These are phyloP conservation scores for Phyto melanocephala DNA, from an alignment of 2,888 invertebrate genomes.

Conservation along the genomic window DNA sequence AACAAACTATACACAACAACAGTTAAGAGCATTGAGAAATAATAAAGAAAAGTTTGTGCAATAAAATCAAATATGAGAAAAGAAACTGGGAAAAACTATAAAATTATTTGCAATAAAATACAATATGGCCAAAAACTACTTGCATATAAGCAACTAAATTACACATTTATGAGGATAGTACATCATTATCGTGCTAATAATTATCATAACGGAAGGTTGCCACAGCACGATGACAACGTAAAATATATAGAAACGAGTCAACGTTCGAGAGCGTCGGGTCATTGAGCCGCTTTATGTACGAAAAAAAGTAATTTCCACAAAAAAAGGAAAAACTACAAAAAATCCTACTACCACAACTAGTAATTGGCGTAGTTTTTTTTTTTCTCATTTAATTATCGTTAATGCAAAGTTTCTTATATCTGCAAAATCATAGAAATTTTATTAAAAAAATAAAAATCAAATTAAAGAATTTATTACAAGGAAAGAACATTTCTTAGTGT, in stretches of 20 bases:
- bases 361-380: slow-evolving; percentile 38
- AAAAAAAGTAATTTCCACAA: slow-evolving; percentile 30
- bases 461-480: neutral
- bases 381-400: neutral
- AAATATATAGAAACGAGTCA: slow-evolving; percentile 74
- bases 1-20: slow-evolving; percentile 1
- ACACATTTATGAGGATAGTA: neutral
- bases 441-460: neutral
- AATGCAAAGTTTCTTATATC: neutral
- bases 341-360: slow-evolving; percentile 9
- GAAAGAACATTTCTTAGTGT: neutral
- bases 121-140: slow-evolving; percentile 46
- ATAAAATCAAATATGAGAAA: slow-evolving; percentile 38
- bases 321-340: neutral
- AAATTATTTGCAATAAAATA: neutral
- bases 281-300: slow-evolving; percentile 71
- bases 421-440: neutral
- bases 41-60: slow-evolving; percentile 33
- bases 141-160: neutral
- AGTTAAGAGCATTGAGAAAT: slow-evolving; percentile 51
- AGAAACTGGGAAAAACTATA: neutral
- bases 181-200: slow-evolving; percentile 52
- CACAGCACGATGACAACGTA: slow-evolving; percentile 67
- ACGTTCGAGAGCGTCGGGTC: slow-evolving; percentile 76
- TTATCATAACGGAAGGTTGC: slow-evolving; percentile 69